Evolutionary conservation across 2,797 vertebrate genomes (phyloP), one percentile per base, ranked within the genome.

Genomic region (Adelosebastes latens): DNA sequence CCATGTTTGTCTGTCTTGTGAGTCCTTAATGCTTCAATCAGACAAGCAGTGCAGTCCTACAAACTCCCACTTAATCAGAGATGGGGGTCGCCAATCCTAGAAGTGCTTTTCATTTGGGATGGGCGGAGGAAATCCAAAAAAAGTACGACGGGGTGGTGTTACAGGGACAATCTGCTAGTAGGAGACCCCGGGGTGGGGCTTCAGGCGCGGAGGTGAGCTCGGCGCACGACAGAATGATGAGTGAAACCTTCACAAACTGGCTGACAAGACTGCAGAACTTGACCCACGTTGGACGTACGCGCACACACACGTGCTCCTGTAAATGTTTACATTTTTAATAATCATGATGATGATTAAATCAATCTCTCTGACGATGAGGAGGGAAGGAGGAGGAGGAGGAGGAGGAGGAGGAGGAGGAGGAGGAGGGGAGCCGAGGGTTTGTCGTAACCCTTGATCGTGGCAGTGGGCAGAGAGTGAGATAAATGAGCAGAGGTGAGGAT

Each of bases 241-340:
- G 83, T 77, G 80, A 87, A 88, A 91, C 92, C 93, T 88, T 90
- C 86, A 91, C 86, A 25, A 90, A 91, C 91, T 92, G 92, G 93
- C 88, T 90, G 93, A 94, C 86, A 88, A 80, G 84, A 94, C 91
- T 90, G 90, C 87, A 92, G 92, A 92, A 94, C 92, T 92, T 68
- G 83, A 94, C 93, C 94, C 92, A 93, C 87, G 80, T 66, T 84
- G 79, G 87, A 93, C 75, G 46, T 75, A 88, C 31, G 73, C 58
- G 16, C 86, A 77, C 90, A 86, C 72, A 85, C 81, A 84, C 11
- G 90, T 89, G 88, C 94, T 94, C 91, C 90, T 82, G 84, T 83
- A 88, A 46, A 90, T 83, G 75, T 84, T 42, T 86, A 92, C 70
- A 87, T 87, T 87, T 87, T 88, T 87, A 81, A 91, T 88, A 85